Conservation (phyloP, 1,140 invertebrate species). For the Zaprionus tsacasi region DNA sequence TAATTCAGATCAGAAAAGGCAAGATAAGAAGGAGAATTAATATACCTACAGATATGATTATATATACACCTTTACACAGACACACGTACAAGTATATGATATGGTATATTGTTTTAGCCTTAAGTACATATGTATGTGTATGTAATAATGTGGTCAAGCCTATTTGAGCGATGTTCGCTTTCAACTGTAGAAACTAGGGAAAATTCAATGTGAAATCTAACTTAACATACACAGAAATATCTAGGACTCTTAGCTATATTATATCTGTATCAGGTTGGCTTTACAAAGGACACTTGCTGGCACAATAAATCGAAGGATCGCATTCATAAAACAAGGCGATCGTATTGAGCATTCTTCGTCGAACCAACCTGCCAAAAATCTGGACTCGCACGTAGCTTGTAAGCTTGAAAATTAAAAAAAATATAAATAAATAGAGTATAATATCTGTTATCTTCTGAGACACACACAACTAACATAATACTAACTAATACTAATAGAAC, state of each 20-base stretch:
- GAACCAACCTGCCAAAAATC: constrained; percentile 46
- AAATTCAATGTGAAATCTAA: constrained; percentile 66
- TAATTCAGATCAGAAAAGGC: constrained; percentile 23
- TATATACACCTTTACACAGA: not conserved
- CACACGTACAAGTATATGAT: constrained; percentile 34
- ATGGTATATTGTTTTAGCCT: constrained; percentile 53
- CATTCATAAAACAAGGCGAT: not conserved
- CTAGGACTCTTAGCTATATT: constrained; percentile 25
- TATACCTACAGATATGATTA: constrained; percentile 16
- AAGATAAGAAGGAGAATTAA: constrained; percentile 11
- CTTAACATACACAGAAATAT: constrained; percentile 38
- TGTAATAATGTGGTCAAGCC: constrained; percentile 60
- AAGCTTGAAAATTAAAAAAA: constrained; percentile 24
- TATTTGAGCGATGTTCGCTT: constrained; percentile 83
- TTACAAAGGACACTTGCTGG: constrained; percentile 12
- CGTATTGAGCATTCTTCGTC: constrained; percentile 21
- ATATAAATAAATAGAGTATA: not conserved
- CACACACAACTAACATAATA: constrained; percentile 22
- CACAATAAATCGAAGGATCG: constrained; percentile 7
- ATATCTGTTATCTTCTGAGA: constrained; percentile 38
- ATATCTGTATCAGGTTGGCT: constrained; percentile 32
- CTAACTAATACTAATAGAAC: constrained; percentile 55
- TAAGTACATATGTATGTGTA: constrained; percentile 51
- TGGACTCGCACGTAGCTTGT: constrained; percentile 33
- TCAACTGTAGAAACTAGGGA: constrained; percentile 74